These are phyloP conservation scores for Hipparchia semele DNA, from an alignment of 2,888 invertebrate species.

Conservation along the genomic window DNA sequence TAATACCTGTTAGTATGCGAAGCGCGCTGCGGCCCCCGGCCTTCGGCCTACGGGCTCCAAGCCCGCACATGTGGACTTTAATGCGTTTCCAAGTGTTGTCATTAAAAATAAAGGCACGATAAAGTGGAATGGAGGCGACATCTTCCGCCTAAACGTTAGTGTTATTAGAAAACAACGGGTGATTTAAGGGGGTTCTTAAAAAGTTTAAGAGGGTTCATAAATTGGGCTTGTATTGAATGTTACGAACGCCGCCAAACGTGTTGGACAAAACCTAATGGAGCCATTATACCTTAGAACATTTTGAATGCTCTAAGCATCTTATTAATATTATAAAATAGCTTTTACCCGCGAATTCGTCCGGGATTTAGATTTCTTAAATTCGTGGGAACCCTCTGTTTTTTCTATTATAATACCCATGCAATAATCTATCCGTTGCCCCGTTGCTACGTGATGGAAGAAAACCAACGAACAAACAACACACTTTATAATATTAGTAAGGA, in stretches of 20 bases:
- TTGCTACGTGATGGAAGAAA: too few species aligned
- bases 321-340: too few species aligned
- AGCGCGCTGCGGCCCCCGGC: not conserved
- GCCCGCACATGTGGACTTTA: slow-evolving; percentile 29
- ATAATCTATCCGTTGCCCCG: too few species aligned
- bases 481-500: too few species aligned
- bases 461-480: too few species aligned
- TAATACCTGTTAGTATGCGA: slow-evolving; percentile 7
- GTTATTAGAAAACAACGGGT: slow-evolving; percentile 6
- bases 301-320: not conserved
- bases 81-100: slow-evolving; percentile 35
- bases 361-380: too few species aligned
- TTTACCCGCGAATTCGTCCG: too few species aligned
- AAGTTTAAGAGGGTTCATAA: not conserved
- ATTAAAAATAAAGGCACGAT: slow-evolving; percentile 36
- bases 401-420: too few species aligned
- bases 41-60: not conserved
- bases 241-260: too few species aligned
- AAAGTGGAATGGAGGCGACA: slow-evolving; percentile 23
- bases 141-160: slow-evolving; percentile 10
- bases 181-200: slow-evolving; percentile 1
- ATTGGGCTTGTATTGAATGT: not conserved
- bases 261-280: too few species aligned
- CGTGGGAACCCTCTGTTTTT: too few species aligned
- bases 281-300: not conserved